Evolutionary conservation across 1,140 invertebrate species (phyloP).

Genomic region (Lepidurus packardi): DNA sequence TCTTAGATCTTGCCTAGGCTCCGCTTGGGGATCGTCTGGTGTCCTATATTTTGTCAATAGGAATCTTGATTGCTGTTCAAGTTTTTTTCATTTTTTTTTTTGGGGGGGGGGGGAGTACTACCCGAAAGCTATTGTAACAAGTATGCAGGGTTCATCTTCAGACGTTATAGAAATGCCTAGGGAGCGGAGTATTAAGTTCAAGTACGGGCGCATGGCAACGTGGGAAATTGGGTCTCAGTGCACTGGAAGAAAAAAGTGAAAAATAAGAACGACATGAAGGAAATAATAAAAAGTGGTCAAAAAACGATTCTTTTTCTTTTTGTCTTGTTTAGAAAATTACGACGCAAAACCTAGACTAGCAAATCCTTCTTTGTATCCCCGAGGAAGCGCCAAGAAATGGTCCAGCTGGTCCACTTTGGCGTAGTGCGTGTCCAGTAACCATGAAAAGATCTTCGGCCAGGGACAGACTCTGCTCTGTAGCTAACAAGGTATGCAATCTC

Average conservation of each 20-base stretch:
- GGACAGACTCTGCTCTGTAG: slow-evolving; percentile 10
- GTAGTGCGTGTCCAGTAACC: slow-evolving; percentile 7
- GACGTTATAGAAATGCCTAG: not conserved
- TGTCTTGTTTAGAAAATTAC: not conserved
- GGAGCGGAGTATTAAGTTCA: not conserved
- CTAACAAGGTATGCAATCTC: slow-evolving; percentile 22
- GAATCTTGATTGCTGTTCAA: slow-evolving; percentile 15
- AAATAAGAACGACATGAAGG: not conserved
- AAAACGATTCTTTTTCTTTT: too few relatives aligned
- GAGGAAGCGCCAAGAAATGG: not conserved
- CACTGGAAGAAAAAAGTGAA: not conserved
- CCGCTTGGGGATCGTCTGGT: not conserved
- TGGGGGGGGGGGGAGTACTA: not conserved
- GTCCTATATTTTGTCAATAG: slow-evolving; percentile 7
- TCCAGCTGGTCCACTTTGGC: slow-evolving; percentile 13
- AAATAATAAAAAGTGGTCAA: too few relatives aligned
- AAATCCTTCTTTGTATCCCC: not conserved
- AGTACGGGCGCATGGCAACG: not conserved
- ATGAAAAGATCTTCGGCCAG: slow-evolving; percentile 2
- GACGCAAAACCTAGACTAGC: slow-evolving; percentile 3
- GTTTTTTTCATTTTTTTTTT: not conserved
- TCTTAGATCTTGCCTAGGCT: not conserved
- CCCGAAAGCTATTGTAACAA: not conserved
- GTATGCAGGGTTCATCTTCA: not conserved
- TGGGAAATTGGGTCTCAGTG: not conserved